Evolutionary conservation across 2,888 invertebrate genomes (phyloP), one percentile per base, ranked within the genome.

Genomic region (Tipula unca): DNA sequence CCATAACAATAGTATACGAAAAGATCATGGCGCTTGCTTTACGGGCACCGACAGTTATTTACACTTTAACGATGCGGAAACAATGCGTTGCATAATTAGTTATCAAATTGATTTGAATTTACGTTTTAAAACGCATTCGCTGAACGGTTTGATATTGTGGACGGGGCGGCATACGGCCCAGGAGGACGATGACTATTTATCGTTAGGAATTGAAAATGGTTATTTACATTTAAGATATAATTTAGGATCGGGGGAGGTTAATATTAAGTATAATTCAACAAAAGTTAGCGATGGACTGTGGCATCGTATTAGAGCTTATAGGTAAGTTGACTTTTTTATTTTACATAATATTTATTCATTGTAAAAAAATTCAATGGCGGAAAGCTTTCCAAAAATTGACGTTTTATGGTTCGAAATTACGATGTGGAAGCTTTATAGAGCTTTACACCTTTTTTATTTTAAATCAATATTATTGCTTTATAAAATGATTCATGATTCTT

Each of bases 51-150:
- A 96, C 87, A 97, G 97, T 89, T 98, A 95, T 89, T 94, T 98
- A 86, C 96, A 96, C 90, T 97, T 96, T 89, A 95, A 95, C 88
- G 96, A 97, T 90, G 95, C 95, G 84, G 95, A 96, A 87, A 96
- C 97, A 86, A 94, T 97, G 92, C 95, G 96, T 90, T 95, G 96
- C 89, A 92, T 98, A 87, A 94, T 95, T 86, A 96, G 96, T 89
- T 95, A 95, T 91, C 95, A 95, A 87, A 93, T 97, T 88, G 96
- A 97, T 91, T 95, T 98, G 89, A 97, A 97, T 92, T 94, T 98
- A 90, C 92, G 96, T 88, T 95, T 98, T 91, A 94, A 96, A 87
- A 94, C 96, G 85, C 93, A 93, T 87, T 92, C 94, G 1, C 90
- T 93, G 32, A 92, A 93, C 88, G 98, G 97, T 0, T 92, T 98